A percentile compares a stretch with the other conserved stretches of the same genome.
phyloP scores from a whole-genome alignment of 2,888 invertebrate species.

The Pyrgus malvae region DNA sequence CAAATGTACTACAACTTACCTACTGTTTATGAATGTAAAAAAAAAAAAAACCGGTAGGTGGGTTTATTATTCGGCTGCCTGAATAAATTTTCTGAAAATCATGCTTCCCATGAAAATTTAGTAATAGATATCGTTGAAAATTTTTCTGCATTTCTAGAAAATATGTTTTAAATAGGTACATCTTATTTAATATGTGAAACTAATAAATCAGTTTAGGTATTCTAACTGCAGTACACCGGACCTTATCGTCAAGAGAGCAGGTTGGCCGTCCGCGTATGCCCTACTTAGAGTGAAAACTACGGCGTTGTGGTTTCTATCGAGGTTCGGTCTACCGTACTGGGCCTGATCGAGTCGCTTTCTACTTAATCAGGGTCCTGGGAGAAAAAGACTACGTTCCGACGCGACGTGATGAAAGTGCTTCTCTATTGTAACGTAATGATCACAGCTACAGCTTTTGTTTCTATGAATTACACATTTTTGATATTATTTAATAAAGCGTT shows the following conservation, averaged over 20 bases:
- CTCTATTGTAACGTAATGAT: not conserved
- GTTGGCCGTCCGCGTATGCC: constrained; percentile 63
- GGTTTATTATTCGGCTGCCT: too few relatives aligned
- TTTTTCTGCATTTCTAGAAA: too few relatives aligned
- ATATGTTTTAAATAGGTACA: too few relatives aligned
- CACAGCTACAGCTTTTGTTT: not conserved
- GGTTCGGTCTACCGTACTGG: constrained; percentile 64
- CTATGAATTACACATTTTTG: too few relatives aligned
- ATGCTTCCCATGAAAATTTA: too few relatives aligned
- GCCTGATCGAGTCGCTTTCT: constrained; percentile 62
- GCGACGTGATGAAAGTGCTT: constrained; percentile 16
- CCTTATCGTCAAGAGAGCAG: constrained; percentile 42
- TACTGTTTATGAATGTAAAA: too few relatives aligned
- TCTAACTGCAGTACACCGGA: constrained; percentile 10
- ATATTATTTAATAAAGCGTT: too few relatives aligned
- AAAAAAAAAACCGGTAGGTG: too few relatives aligned
- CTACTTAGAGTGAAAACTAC: constrained; percentile 73
- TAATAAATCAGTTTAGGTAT: not conserved
- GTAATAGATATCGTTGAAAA: too few relatives aligned
- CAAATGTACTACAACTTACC: too few relatives aligned
- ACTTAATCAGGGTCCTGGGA: constrained; percentile 45
- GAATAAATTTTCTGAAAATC: too few relatives aligned
- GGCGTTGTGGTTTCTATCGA: constrained; percentile 67
- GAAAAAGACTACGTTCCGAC: constrained; percentile 22
- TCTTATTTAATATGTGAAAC: too few relatives aligned